Conservation (phyloP, 2,797 vertebrate species). For the Spinus pinus region DNA sequence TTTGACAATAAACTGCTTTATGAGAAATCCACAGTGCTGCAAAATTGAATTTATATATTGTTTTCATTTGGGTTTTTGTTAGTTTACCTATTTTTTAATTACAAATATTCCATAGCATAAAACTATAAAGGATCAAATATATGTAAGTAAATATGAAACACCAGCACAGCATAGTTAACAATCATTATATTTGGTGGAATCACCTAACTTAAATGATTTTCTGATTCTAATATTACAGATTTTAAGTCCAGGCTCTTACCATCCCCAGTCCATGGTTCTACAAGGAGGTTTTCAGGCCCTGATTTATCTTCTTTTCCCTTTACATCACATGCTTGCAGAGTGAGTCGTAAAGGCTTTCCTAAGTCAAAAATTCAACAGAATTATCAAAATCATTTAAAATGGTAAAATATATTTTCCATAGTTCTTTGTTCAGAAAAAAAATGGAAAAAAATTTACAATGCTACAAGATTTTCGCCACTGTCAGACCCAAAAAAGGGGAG, state of each 20-base stretch:
- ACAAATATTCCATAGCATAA: not conserved
- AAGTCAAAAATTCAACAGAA: not conserved
- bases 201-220: not conserved
- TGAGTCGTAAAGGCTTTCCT: constrained; percentile 89
- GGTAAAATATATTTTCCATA: not conserved
- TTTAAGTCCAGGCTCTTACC: constrained; percentile 74
- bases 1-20: not conserved
- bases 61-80: not conserved
- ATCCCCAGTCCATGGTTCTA: constrained; percentile 88
- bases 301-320: constrained; percentile 98
- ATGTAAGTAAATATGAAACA: not conserved
- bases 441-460: not conserved
- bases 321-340: constrained; percentile 93
- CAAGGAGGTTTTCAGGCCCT: constrained; percentile 93
- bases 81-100: not conserved
- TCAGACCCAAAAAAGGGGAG: not conserved
- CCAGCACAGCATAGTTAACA: not conserved
- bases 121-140: not conserved
- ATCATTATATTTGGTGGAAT: not conserved
- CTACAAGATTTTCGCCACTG: not conserved
- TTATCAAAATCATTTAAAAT: not conserved
- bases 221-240: not conserved
- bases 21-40: not conserved
- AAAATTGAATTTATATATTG: not conserved
- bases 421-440: not conserved